Conservation (phyloP, 2,113 vertebrate species). For the Prietella phreatophila region DNA sequence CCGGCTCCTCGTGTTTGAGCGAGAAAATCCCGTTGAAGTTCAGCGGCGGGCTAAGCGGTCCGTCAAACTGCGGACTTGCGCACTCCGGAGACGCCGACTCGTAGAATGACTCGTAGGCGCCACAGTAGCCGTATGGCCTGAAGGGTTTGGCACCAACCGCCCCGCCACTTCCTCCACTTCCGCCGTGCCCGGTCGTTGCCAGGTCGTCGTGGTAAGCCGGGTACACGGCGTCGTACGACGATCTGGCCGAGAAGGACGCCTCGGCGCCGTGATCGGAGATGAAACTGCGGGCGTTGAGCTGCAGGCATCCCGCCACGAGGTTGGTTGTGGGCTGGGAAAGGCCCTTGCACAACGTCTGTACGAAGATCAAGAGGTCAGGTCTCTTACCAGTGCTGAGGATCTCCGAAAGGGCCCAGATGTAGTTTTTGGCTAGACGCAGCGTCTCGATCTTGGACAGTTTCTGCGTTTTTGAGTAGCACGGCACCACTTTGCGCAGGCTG, state of each 20-base stretch:
- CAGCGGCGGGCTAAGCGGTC: slow-evolving; percentile 85
- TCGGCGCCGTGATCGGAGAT: slow-evolving; percentile 81
- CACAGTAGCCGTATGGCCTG: slow-evolving; percentile 84
- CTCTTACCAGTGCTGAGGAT: slow-evolving; percentile 86
- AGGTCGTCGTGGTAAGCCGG: slow-evolving; percentile 82
- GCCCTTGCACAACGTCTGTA: slow-evolving; percentile 90
- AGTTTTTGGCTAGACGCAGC: slow-evolving; percentile 88
- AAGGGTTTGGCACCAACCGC: slow-evolving; percentile 78
- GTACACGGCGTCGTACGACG: slow-evolving; percentile 80
- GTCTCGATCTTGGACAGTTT: slow-evolving; percentile 95
- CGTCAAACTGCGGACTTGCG: slow-evolving; percentile 84
- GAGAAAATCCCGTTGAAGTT: slow-evolving; percentile 96
- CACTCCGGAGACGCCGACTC: slow-evolving; percentile 86
- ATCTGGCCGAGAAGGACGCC: slow-evolving; percentile 73
- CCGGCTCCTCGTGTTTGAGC: slow-evolving; percentile 90
- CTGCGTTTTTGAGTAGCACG: slow-evolving; percentile 92
- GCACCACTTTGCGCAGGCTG: slow-evolving; percentile 89
- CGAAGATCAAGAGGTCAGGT: slow-evolving; percentile 87
- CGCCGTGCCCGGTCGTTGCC: slow-evolving; percentile 66
- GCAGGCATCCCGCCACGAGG: slow-evolving; percentile 88
- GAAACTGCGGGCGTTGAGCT: slow-evolving; percentile 86
- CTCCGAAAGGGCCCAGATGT: slow-evolving; percentile 91
- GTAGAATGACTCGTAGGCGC: slow-evolving; percentile 83
- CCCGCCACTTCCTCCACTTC: slow-evolving; percentile 66
- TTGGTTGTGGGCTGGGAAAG: slow-evolving; percentile 91